phyloP scores from a whole-genome alignment of 1,140 invertebrate genomes.

The Hylyphantes graminicola region DNA sequence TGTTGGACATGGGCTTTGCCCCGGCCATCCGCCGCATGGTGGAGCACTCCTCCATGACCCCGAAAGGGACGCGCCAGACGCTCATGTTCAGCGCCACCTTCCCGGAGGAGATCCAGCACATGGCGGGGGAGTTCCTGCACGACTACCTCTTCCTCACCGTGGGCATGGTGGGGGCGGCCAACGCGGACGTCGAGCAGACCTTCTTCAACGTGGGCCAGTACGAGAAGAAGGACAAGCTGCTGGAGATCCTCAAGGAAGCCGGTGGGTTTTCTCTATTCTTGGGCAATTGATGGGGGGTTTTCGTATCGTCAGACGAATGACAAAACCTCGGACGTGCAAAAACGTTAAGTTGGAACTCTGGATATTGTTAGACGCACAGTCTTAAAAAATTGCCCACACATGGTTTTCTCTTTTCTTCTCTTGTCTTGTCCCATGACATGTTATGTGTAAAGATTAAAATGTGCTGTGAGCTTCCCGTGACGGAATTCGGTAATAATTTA shows the following conservation, averaged over 20 bases:
- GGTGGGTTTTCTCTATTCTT: too few species aligned
- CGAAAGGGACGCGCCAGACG: slow-evolving; percentile 66
- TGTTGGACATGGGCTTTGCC: slow-evolving; percentile 74
- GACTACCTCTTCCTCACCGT: slow-evolving; percentile 88
- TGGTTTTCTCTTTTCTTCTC: too few species aligned
- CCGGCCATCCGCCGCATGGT: slow-evolving; percentile 68
- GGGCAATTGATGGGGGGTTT: too few species aligned
- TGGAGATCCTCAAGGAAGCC: slow-evolving; percentile 76
- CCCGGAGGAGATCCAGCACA: slow-evolving; percentile 70
- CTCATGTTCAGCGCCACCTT: slow-evolving; percentile 73
- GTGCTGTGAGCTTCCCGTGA: too few species aligned
- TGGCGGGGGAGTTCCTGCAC: slow-evolving; percentile 69
- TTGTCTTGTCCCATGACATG: neutral
- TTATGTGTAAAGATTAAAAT: too few species aligned
- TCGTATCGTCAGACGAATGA: too few species aligned
- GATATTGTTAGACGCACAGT: too few species aligned
- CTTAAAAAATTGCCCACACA: too few species aligned
- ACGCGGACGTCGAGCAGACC: slow-evolving; percentile 86
- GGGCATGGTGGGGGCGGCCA: slow-evolving; percentile 90
- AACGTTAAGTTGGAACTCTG: too few species aligned
- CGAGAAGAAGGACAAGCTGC: slow-evolving; percentile 80
- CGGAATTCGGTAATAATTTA: too few species aligned
- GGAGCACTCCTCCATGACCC: slow-evolving; percentile 75
- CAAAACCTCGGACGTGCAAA: too few species aligned
- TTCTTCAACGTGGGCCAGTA: slow-evolving; percentile 79